Evolutionary conservation across 2,888 invertebrate genomes (phyloP), one percentile per base, ranked within the genome.

Genomic region (Teleogryllus oceanicus): DNA sequence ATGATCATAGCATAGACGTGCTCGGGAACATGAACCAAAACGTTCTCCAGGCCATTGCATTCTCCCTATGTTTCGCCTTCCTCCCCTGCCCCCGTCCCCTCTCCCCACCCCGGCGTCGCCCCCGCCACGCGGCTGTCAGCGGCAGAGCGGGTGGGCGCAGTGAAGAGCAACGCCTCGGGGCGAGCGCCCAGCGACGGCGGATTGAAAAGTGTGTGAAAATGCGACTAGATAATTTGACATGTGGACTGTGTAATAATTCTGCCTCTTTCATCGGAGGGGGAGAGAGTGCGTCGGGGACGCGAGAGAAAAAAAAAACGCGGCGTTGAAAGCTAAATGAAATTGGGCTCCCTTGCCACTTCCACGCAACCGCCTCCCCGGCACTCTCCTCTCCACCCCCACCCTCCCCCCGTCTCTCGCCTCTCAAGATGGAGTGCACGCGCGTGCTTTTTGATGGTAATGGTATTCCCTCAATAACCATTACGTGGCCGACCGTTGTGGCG

Each of bases 391-490:
- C 37, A 5, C 37, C 37, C 37, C 2, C 2, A 2, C 2, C 24
- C 37, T 37, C 37, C 37, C 5, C 37, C 37, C 37, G 8, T 37
- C 37, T 37, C 37, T 5, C 8, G n/a, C 62, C n/a, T 62, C 62
- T n/a, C 62, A 62, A 62, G 62, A 62, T 62, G n/a, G 62, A 62
- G 62, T 18, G 62, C n/a, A n/a, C n/a, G 62, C 37, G 62, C n/a
- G n/a, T 62, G n/a, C 16, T 62, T 62, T 62, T 62, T 62, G 62
- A 62, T 62, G 62, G 62, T 62, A 62, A 62, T 62, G 62, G 62
- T 62, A 62, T 62, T 62, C 62, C 62, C 62, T 62, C 62, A 62
- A 62, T 62, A 62, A 62, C 62, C 62, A 62, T 62, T 62, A 62
- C n/a, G 62, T 62, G 62, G 62, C n/a, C n/a, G 16, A n/a, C n/a